A percentile compares a stretch with the other conserved stretches of the same genome.
Conservation (phyloP, 1,140 invertebrate genomes). For the Lepidurus couesii region DNA sequence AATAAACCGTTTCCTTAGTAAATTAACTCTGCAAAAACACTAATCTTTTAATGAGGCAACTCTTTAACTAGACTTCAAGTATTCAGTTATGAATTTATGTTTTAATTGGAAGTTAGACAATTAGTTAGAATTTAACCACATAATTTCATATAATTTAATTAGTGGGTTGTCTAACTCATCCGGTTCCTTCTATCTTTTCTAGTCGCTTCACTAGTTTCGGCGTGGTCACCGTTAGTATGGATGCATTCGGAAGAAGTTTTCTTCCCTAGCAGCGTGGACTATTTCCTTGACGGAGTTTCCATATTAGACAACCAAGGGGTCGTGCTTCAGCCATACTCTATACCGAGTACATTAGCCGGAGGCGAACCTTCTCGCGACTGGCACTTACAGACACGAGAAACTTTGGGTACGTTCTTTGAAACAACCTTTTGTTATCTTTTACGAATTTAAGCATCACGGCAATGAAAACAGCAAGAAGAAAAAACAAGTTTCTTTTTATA, state of each 20-base stretch:
- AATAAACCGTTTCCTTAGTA: too few relatives aligned
- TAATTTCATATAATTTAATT: not conserved
- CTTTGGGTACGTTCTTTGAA: slow-evolving; percentile 28
- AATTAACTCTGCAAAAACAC: too few relatives aligned
- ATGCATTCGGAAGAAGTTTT: slow-evolving; percentile 37
- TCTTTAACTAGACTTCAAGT: too few relatives aligned
- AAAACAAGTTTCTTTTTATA: not conserved
- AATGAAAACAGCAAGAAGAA: not conserved
- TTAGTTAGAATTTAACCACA: too few relatives aligned
- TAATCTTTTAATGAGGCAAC: too few relatives aligned
- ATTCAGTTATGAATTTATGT: too few relatives aligned
- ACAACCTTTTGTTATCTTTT: not conserved
- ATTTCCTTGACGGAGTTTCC: slow-evolving; percentile 34
- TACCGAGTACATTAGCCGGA: slow-evolving; percentile 28
- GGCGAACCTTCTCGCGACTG: slow-evolving; percentile 28
- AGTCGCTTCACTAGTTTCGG: slow-evolving; percentile 26
- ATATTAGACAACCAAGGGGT: slow-evolving; percentile 32
- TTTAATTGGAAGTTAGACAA: too few relatives aligned
- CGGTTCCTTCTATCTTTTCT: not conserved
- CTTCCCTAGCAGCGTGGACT: slow-evolving; percentile 37
- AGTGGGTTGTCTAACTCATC: not conserved
- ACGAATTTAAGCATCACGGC: not conserved
- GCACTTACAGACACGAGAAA: slow-evolving; percentile 34
- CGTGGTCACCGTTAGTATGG: slow-evolving; percentile 38
- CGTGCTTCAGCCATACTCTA: slow-evolving; percentile 29